These are phyloP conservation scores for Agelas oroides DNA, from an alignment of 37 sponge, comb jelly and placozoan genomes.

Conservation along the genomic window DNA sequence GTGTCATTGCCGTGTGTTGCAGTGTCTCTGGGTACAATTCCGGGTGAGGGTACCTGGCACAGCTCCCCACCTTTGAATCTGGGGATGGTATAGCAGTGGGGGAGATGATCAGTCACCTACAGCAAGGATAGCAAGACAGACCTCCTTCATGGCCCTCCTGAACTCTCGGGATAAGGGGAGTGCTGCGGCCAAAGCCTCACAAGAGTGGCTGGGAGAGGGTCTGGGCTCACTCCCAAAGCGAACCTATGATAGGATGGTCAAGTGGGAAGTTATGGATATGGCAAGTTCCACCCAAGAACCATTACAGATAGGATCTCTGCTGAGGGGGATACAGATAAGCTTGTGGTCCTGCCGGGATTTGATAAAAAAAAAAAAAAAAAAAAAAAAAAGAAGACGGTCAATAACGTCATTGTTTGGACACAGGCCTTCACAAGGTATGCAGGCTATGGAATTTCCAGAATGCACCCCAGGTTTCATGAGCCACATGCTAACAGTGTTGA, in stretches of 20 bases:
- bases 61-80: background rate
- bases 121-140: background rate
- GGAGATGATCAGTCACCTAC: background rate
- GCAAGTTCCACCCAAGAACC: conserved; percentile 10
- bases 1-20: background rate
- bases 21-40: conserved; percentile 6
- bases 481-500: conserved; percentile 13
- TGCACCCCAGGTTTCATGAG: conserved; percentile 17
- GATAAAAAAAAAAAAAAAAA: background rate
- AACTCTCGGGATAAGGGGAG: background rate
- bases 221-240: conserved; percentile 3
- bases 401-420: background rate
- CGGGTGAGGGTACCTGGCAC: background rate
- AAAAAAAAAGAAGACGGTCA: background rate
- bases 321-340: conserved; percentile 1
- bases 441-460: conserved; percentile 1
- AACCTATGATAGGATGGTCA: background rate
- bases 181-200: background rate
- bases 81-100: background rate
- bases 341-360: conserved; percentile 18
- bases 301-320: background rate
- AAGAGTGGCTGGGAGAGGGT: conserved; percentile 22
- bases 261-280: conserved; percentile 16
- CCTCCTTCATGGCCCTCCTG: background rate
- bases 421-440: conserved; percentile 11